Base-by-base conservation (phyloP, 2,888 invertebrate genomes). In the Rhingia rostrata region DNA sequence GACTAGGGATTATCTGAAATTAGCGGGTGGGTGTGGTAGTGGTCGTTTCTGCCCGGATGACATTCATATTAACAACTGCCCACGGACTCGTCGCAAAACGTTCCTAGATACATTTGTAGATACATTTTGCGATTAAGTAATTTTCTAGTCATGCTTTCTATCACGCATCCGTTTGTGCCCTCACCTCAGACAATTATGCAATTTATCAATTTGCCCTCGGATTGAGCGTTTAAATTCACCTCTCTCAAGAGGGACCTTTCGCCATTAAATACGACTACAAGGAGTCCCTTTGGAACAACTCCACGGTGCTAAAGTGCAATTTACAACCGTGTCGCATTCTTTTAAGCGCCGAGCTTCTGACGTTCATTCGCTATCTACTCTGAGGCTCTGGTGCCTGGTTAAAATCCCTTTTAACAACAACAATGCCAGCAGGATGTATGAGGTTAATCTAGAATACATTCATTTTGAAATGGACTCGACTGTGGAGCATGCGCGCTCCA, bases 321-420 rank as follows among this genome's bases (percentile, higher is more conserved):
- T 83, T 83, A 74, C 83, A 69, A 79, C 78, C 83, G 67, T 83
- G 83, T 83, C 83, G 83, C 69, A 69, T 78, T 78, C 78, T 60
- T 69, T 79, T 64, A 78, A 63, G 51, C 39, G 67, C 63, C 33
- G 51, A 78, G 78, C 83, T 74, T 78, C 78, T 60, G 78, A 51
- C 53, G 9, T 6, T 37, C 41, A 2, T 22, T 22, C 22, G 22
- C 22, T 22, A 22, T 22, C 22, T 22, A 22, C 35, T 33, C 53
- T 14, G 7, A 12, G 54, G 41, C 30, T 3, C 14, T 12, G 51
- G 32, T 6, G 56, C 41, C 14, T 33, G 41, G 12, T 56, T 45
- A 12, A 58, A 72, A 51, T 41, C 67, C 72, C 45, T 78, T 63
- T 64, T 49, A 39, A 5, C 33, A 73, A 63, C 63, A 73, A 63